Evolutionary conservation across 2,113 vertebrate species (phyloP), one percentile per base, ranked within the genome.

Genomic region (Menidia beryllina): DNA sequence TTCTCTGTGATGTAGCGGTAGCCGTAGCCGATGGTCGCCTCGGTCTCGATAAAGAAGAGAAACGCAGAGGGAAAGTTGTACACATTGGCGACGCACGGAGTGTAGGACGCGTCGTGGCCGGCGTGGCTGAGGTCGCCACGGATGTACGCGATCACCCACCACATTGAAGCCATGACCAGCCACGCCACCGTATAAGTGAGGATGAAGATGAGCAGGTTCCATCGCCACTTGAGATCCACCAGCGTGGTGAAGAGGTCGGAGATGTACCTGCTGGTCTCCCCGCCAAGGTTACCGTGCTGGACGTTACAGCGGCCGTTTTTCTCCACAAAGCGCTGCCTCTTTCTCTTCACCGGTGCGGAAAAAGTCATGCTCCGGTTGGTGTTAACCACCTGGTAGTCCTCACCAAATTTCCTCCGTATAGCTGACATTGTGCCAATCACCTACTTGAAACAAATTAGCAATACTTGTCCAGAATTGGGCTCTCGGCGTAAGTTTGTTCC

Each of bases 151-250:
- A 96, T 96, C 68, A 95, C 91, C 95, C 95, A 96, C 95, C 95
- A 96, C 95, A 96, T 95, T 0, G 92, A 96, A 25, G 95, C 95
- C 95, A 96, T 96, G 15, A 95, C 92, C 65, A 96, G 90, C 95
- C 95, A 96, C 7, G 95, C 95, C 0, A 96, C 94, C 0, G 95
- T 96, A 86, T 96, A 96, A 2, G 95, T 96, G 53, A 96, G 88
- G 57, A 96, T 88, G 82, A 96, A 96, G 77, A 96, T 95, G 23
- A 96, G 93, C 19, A 96, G 88, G 88, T 96, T 96, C 95, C 95
- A 96, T 47, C 95, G 93, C 95, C 95, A 96, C 91, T 95, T 96
- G n/a, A 96, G 93, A 65, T 96, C 95, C 88, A 96, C 95, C 75
- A 96, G 82, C 1, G 95, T 96, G 81, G 95, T 96, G 91, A 96